A percentile compares a stretch with the other conserved stretches of the same genome.
These are phyloP conservation scores for Polydrusus tereticollis DNA, from an alignment of 2,888 invertebrate genomes.

Conservation along the genomic window DNA sequence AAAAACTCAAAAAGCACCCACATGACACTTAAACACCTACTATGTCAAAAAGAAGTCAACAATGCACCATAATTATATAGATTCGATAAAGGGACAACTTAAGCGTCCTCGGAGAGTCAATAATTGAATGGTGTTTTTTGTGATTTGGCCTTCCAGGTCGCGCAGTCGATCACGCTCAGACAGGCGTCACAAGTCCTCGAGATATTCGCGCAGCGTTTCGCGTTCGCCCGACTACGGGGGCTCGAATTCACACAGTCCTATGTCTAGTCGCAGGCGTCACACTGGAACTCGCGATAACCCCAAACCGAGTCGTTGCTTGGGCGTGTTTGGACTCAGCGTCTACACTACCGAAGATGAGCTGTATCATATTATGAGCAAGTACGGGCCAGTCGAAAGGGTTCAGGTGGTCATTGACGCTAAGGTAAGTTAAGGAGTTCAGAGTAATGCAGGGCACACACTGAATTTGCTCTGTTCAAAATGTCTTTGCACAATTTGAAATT, in stretches of 20 bases:
- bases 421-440: slow-evolving; percentile 68
- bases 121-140: slow-evolving; percentile 39
- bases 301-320: slow-evolving; percentile 88
- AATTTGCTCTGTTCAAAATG: too few relatives aligned
- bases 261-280: slow-evolving; percentile 85
- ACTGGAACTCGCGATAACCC: slow-evolving; percentile 88
- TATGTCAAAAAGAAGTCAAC: neutral
- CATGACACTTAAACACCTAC: neutral
- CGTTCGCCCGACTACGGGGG: slow-evolving; percentile 70
- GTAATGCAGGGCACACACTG: too few relatives aligned
- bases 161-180: slow-evolving; percentile 75
- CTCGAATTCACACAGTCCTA: slow-evolving; percentile 82
- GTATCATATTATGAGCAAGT: slow-evolving; percentile 92
- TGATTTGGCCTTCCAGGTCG: slow-evolving; percentile 64
- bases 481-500: too few relatives aligned
- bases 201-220: slow-evolving; percentile 76
- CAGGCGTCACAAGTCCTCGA: slow-evolving; percentile 68
- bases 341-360: slow-evolving; percentile 94
- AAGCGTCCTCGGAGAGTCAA: slow-evolving; percentile 37
- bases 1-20: slow-evolving; percentile 11
- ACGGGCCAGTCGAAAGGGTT: slow-evolving; percentile 91
- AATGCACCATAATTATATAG: slow-evolving; percentile 19
- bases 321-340: slow-evolving; percentile 94
- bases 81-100: slow-evolving; percentile 27
- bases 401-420: slow-evolving; percentile 97